Evolutionary conservation across 2,797 vertebrate genomes (phyloP), one percentile per base, ranked within the genome.

Genomic region (Manis javanica): DNA sequence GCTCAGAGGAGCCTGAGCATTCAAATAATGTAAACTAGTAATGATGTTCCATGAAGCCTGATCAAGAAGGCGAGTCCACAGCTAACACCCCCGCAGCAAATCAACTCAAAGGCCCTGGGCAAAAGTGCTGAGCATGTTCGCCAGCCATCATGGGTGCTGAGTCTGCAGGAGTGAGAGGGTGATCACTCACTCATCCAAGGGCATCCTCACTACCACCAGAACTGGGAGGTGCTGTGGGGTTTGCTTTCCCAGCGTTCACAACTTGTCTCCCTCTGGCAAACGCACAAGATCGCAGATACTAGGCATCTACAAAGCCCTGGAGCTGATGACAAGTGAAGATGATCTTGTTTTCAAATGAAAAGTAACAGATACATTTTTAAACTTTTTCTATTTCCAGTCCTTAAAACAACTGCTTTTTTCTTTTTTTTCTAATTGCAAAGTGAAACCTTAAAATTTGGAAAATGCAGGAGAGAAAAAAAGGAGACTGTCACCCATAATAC

Each of bases 361-460:
- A 69, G 81, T 29, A 79, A 74, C 57, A 86, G 68, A 55, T 0
- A 24, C 10, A 18, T 64, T 71, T 64, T 37, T n/a, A 86, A 77
- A 72, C 7, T 4, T 92, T 78, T 91, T 49, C 51, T 64, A 83
- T 79, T 87, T 75, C 53, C 11, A 53, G 69, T 79, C 18, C 82
- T 84, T 39, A 64, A 87, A 93, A 83, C 16, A 78, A 63, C 1
- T 13, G 11, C 3, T 21, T 51, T 14, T 34, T 37, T 64, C 4
- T 31, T 55, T 10, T 3, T 16, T 92, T 93, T 83, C 72, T 94
- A 85, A 92, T 86, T 87, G 83, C 29, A 79, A 95, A 85, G 49
- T 26, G 10, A 89, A 85, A 64, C 18, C 21, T 91, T 71, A 78
- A 92, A 59, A 59, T 72, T 37, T 86, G 31, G 31, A 59, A 97